These are phyloP conservation scores for Python bivittatus DNA, from an alignment of 2,113 vertebrate genomes.

Conservation along the genomic window DNA sequence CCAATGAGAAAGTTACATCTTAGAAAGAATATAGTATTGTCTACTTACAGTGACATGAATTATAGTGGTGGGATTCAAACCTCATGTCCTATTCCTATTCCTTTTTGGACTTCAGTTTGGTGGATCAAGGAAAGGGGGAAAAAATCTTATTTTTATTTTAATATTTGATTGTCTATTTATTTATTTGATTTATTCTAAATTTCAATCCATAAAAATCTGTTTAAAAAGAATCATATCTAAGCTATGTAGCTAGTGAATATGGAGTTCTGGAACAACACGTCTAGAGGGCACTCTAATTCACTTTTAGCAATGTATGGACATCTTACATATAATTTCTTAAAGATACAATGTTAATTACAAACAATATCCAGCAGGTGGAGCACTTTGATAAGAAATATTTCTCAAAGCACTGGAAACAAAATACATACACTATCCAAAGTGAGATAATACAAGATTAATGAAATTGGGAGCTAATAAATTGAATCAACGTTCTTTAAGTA, in stretches of 20 bases:
- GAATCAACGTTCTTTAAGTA: background rate
- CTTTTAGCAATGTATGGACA: background rate
- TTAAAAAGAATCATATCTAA: background rate
- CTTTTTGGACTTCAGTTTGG: background rate
- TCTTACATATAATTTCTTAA: background rate
- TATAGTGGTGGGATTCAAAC: background rate
- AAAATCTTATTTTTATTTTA: background rate
- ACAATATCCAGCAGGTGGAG: background rate
- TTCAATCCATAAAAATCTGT: background rate
- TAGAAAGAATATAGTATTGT: background rate
- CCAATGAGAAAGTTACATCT: background rate
- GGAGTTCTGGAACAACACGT: background rate
- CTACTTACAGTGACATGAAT: background rate
- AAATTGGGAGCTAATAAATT: background rate
- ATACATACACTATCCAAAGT: background rate
- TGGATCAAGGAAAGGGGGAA: background rate
- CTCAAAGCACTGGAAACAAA: background rate
- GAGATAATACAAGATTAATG: background rate
- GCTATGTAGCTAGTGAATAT: background rate
- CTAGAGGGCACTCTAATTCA: background rate
- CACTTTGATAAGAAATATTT: constrained; percentile 23
- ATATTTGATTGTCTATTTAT: background rate
- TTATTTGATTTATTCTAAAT: background rate
- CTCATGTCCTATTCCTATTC: background rate
- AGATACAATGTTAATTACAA: background rate